Conservation (phyloP, 2,113 vertebrate genomes). For the Perca flavescens region DNA sequence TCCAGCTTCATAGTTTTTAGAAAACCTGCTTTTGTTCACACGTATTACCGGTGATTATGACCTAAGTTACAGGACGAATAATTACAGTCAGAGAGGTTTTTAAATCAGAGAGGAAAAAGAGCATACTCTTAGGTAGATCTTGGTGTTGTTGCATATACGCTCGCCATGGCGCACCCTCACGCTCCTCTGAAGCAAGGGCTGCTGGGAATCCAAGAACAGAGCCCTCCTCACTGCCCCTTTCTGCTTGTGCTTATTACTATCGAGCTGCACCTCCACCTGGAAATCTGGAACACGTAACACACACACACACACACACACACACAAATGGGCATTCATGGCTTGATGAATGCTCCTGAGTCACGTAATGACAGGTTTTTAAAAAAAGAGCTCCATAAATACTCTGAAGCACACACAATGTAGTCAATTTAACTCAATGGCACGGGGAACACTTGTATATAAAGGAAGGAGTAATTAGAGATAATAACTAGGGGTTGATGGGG, state of each 20-base stretch:
- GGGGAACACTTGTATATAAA: slow-evolving; percentile 16
- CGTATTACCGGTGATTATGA: not conserved
- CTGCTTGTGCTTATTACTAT: slow-evolving; percentile 90
- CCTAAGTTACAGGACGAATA: not conserved
- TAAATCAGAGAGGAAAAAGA: not conserved
- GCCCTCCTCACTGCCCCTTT: slow-evolving; percentile 88
- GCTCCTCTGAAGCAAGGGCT: slow-evolving; percentile 79
- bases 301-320: slow-evolving; percentile 36
- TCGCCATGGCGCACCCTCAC: slow-evolving; percentile 84
- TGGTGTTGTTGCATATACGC: slow-evolving; percentile 85
- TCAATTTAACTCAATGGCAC: slow-evolving; percentile 43
- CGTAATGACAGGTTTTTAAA: slow-evolving; percentile 37
- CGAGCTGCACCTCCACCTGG: slow-evolving; percentile 90
- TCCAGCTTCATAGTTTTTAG: not conserved
- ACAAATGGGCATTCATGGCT: slow-evolving; percentile 64
- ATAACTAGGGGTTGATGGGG: slow-evolving; percentile 44
- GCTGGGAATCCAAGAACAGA: slow-evolving; percentile 87
- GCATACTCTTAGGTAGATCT: slow-evolving; percentile 89
- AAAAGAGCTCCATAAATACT: slow-evolving; percentile 41
- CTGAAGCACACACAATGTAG: slow-evolving; percentile 36
- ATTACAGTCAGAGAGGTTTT: not conserved
- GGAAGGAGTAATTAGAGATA: slow-evolving; percentile 58
- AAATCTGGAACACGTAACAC: slow-evolving; percentile 82
- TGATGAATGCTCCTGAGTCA: slow-evolving; percentile 52
- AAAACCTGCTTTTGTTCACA: not conserved